Conservation (phyloP, 2,113 vertebrate species). For the Alouatta palliata region DNA sequence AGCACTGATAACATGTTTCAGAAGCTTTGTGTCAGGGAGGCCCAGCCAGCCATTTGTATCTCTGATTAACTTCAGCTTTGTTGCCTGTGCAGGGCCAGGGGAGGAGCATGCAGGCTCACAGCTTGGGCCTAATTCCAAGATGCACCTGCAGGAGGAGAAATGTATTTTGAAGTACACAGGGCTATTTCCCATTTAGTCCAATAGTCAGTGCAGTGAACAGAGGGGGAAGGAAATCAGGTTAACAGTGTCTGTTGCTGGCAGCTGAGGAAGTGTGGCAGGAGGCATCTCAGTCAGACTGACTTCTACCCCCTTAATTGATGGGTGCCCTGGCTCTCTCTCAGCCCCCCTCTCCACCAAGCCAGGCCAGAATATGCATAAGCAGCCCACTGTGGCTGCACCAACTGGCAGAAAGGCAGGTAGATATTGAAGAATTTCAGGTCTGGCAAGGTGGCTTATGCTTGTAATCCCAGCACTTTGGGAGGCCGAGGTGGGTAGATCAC, state of each 20-base stretch:
- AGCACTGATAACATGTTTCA: conserved; percentile 44
- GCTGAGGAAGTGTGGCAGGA: fast-evolving
- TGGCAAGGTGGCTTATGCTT: too few species aligned
- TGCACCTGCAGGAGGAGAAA: not conserved
- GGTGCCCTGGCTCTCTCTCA: not conserved
- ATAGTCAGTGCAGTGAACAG: not conserved
- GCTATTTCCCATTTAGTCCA: not conserved
- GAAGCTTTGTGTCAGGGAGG: not conserved
- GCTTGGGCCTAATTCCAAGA: not conserved
- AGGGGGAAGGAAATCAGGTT: not conserved
- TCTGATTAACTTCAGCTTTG: not conserved
- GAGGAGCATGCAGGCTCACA: not conserved
- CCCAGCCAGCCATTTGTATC: not conserved
- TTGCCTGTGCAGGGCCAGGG: too few species aligned
- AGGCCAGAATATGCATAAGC: not conserved
- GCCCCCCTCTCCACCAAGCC: not conserved
- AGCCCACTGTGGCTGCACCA: not conserved
- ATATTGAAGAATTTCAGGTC: not conserved
- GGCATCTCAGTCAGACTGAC: not conserved
- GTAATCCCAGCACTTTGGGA: too few species aligned
- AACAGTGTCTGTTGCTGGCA: not conserved
- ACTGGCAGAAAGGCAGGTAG: not conserved
- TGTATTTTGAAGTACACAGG: not conserved
- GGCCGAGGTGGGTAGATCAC: too few species aligned
- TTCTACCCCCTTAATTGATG: not conserved